Evolutionary conservation across 2,888 invertebrate species (phyloP), one percentile per base, ranked within the genome.

Genomic region (Orchesella flavescens): DNA sequence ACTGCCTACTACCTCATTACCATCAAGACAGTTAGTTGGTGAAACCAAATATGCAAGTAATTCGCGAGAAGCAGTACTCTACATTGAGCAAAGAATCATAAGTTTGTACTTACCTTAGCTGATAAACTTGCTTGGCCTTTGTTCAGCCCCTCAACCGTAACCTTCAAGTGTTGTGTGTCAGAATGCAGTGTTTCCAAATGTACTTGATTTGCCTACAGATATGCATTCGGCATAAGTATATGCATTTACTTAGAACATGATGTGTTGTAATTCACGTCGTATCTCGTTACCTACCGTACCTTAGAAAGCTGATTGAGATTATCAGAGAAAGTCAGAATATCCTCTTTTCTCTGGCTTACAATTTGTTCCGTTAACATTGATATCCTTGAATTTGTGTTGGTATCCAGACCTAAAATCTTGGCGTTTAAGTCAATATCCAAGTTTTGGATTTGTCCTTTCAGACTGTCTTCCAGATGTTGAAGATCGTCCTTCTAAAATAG

Each of bases 291-390:
- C 5, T 53, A 15, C 19, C 44, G 19, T 74, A 84, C 86, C 79
- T 86, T 86, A 49, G 85, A 74, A n/a, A 85, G 71, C 61, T 86
- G 84, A 53, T 85, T 84, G 0, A 86, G 73, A 57, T 86, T 86
- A 34, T 86, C 86, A 0, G 86, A 86, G 53, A 86, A 86, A 15
- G 86, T 86, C 21, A 84, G 66, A 53, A 86, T 85, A 43, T 86
- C 86, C 57, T 86, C 85, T 55, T 86, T 86, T 19, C 86, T 49
- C 63, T 86, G 86, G 44, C 73, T 79, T 21, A 83, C 78, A 17
- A 84, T 83, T 65, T 81, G 81, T 24, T 85, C 86, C 0, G 84
- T 81, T 17, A 86, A 53, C 10, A 79, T 72, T 1, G 78, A 55
- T 15, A 86, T 86, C 63, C 84, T 68, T 0, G 75, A 72, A 49